Base-by-base conservation (phyloP, 1,140 invertebrate genomes). In the Drosophila seguyi region DNA sequence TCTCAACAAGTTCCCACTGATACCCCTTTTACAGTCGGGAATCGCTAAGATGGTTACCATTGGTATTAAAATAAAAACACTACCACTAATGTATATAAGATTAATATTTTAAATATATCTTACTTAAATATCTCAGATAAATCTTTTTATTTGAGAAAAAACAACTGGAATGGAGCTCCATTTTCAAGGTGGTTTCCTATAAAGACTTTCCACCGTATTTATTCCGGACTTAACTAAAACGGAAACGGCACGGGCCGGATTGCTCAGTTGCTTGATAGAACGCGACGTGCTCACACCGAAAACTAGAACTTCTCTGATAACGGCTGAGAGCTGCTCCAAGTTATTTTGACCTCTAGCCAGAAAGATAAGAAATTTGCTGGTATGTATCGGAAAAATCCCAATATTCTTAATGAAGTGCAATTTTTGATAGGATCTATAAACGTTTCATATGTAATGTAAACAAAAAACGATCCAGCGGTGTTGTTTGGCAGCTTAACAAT, bases 151-250 rank as follows among this genome's bases (percentile, higher is more conserved):
- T 42, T 18, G 0, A 18, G 4, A 18, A 42, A 42, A 8, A 13
- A 36, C 16, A 16, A 38, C 0, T 31, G 0, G 0, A 34, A 34
- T 31, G 0, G 5, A n/a, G 16, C n/a, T 41, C 0, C 1, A 22
- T 14, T 25, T 22, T 2, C 6, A 5, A 22, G 13, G 18, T 38
- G 18, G 8, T 36, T 38, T 16, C 22, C 22, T 3, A 59, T 71
- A 29, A 72, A 22, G 45, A 59, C 14, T 42, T 20, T 42, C 7
- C 16, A 56, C 69, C 22, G 38, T 57, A 74, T 75, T 14, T 48
- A 71, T 57, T 58, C 68, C 52, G 36, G 66, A 36, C 76, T 80
- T 74, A 80, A 71, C 79, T 80, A 77, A 83, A 87, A 62, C 84
- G 84, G 84, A 84, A 83, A 75, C 80, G 39, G 13, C 68, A 77